A percentile compares a stretch with the other conserved stretches of the same genome.
Evolutionary conservation across 2,888 invertebrate species (phyloP).

Genomic region (Anarsia innoxiella): DNA sequence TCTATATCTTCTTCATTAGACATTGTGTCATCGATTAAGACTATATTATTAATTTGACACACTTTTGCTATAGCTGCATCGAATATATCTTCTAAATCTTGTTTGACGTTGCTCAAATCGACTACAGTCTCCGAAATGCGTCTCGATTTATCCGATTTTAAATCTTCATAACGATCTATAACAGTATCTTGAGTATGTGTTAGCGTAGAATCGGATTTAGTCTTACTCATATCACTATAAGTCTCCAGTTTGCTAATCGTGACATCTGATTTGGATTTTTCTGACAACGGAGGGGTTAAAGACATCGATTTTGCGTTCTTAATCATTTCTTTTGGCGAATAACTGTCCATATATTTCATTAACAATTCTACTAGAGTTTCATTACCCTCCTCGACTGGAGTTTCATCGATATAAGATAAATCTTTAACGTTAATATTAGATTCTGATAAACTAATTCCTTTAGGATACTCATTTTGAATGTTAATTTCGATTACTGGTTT

Average conservation of each 20-base stretch:
- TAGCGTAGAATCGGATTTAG: slow-evolving; percentile 64
- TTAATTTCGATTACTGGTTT: slow-evolving; percentile 50
- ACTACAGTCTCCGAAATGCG: slow-evolving; percentile 61
- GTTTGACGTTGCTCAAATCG: slow-evolving; percentile 56
- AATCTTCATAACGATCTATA: slow-evolving; percentile 47
- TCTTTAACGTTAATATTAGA: slow-evolving; percentile 55
- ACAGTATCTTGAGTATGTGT: slow-evolving; percentile 67
- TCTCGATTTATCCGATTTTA: slow-evolving; percentile 35
- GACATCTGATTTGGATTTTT: slow-evolving; percentile 64
- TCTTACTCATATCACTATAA: slow-evolving; percentile 62
- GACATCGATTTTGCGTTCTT: slow-evolving; percentile 41
- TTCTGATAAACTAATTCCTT: slow-evolving; percentile 49
- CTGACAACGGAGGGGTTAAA: slow-evolving; percentile 55
- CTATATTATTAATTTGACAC: slow-evolving; percentile 33
- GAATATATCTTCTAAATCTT: slow-evolving; percentile 57
- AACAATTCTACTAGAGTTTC: slow-evolving; percentile 64
- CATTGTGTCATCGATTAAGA: slow-evolving; percentile 50
- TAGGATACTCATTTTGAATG: slow-evolving; percentile 28
- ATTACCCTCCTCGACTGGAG: slow-evolving; percentile 55
- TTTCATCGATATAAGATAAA: slow-evolving; percentile 61
- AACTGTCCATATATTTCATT: slow-evolving; percentile 65
- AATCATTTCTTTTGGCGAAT: slow-evolving; percentile 41
- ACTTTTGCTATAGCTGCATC: slow-evolving; percentile 47
- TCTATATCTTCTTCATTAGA: slow-evolving; percentile 60
- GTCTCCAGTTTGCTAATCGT: slow-evolving; percentile 64